Base-by-base conservation (phyloP, 2,888 invertebrate genomes). In the Agriotes lineatus region DNA sequence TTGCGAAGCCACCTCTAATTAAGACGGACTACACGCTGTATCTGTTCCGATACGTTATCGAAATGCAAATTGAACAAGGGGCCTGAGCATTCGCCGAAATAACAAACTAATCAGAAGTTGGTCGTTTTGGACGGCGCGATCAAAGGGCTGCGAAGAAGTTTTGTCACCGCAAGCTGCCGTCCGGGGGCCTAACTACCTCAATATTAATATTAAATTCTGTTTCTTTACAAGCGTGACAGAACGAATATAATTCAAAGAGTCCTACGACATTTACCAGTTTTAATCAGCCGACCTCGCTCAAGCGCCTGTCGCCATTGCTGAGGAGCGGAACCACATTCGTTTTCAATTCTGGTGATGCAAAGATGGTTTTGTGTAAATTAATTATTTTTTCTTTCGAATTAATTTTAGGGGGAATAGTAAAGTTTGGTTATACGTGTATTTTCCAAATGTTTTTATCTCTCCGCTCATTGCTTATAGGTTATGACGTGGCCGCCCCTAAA, bases 181-280 rank as follows among this genome's bases (percentile, higher is more conserved):
- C 59, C 67, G 48, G 61, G 30, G 52, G 45, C 44, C 58, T 56
- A 59, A 67, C 70, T 62, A 45, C 70, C 42, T 67, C 60, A 59
- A 66, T 71, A 69, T 71, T 71, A 71, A 71, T 71, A 71, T 71
- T 68, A 71, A 69, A 71, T 71, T 71, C 68, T 35, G 61, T 64
- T 71, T 39, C 67, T 71, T 68, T 71, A 54, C 68, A 57, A 65
- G 58, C 68, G 68, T 69, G 75, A 75, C 75, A 74, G 75, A 72
- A 73, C 70, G 73, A 73, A 74, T 73, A 75, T 75, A 75, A 74
- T 70, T 75, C 75, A 75, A 75, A 73, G 70, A 73, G 72, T 74
- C 75, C 70, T 74, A 76, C 73, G 75, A 77, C 77, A 75, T 75
- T 75, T 73, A 73, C 75, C 74, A 75, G 75, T 76, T 76, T 76